Base-by-base conservation (phyloP, 2,888 invertebrate species). In the Frankliniella fusca region DNA sequence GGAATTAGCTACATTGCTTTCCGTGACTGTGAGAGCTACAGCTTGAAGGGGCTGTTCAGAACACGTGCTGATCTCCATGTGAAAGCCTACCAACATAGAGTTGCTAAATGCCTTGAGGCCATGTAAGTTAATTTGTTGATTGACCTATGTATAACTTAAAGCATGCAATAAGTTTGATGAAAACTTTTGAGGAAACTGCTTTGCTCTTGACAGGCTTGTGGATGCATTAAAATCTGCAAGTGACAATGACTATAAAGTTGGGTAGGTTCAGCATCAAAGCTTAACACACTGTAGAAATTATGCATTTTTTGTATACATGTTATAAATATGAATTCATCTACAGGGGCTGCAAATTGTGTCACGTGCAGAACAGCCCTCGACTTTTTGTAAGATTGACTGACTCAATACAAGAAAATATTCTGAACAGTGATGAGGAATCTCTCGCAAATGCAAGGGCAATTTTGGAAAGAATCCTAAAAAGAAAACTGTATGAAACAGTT, bases 21-120 rank as follows among this genome's bases (percentile, higher is more conserved):
- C 85, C 88, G 90, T 82, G 90, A 90, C 84, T 90, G 90, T 84
- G 89, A 90, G 83, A 87, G 86, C 61, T 85, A 87, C 80, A 87
- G 87, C 82, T 87, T 91, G 27, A 88, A 89, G 84, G 88, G 89
- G 80, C 87, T 91, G 84, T 91, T 89, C 85, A 84, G 86, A 38
- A 88, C 88, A 1, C 87, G 91, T 83, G 87, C 87, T 82, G 85
- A 86, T 20, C 86, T 91, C 54, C 90, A 91, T 83, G 84, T 87
- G 1, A 84, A 86, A 5, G 90, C 90, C 5, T 92, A 92, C 85
- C 89, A 89, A 84, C 89, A 90, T 84, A 87, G 88, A 70, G 87
- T 88, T 11, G 86, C 85, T n/a, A 85, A 87, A 82, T 87, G 88
- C 23, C 85, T 89, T 28, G 91, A 91, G 84, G 84, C 85, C 80